Evolutionary conservation across 2,888 invertebrate species (phyloP).

Genomic region (Mimumesa dahlbomi): DNA sequence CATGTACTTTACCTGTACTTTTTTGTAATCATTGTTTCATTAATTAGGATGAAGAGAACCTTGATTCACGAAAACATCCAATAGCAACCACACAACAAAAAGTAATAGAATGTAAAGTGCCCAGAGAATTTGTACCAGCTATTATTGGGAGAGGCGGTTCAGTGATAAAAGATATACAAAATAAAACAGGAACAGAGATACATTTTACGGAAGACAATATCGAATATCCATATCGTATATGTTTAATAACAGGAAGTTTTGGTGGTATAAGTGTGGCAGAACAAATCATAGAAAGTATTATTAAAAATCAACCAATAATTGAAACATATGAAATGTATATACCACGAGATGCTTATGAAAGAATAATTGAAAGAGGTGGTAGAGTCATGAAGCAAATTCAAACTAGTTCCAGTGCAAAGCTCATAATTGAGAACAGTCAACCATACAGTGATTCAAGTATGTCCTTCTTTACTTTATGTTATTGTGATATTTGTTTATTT

Average conservation of each 20-base stretch:
- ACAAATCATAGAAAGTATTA: conserved; percentile 85
- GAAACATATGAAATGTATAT: conserved; percentile 86
- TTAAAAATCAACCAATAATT: conserved; percentile 86
- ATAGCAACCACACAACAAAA: conserved; percentile 77
- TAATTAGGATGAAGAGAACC: conserved; percentile 76
- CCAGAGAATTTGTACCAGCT: conserved; percentile 84
- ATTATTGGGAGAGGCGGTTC: conserved; percentile 89
- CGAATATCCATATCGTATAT: conserved; percentile 83
- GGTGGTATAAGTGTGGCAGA: conserved; percentile 88
- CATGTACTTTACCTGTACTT: too few relatives aligned
- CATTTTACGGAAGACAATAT: conserved; percentile 81
- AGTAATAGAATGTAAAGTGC: conserved; percentile 83
- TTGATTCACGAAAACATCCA: conserved; percentile 52
- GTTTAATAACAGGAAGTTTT: conserved; percentile 86
- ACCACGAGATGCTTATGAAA: conserved; percentile 85
- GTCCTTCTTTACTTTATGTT: conserved; percentile 14
- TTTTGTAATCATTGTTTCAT: too few relatives aligned
- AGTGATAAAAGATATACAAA: conserved; percentile 89
- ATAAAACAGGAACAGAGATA: conserved; percentile 86
- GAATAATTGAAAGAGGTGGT: conserved; percentile 89
- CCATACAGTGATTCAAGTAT: conserved; percentile 55
- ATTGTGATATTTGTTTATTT: not conserved
- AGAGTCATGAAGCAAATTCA: conserved; percentile 87
- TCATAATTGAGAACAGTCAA: conserved; percentile 82
- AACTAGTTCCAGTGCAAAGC: conserved; percentile 87